Base-by-base conservation (phyloP, 2,113 vertebrate species). In the Alethe diademata region DNA sequence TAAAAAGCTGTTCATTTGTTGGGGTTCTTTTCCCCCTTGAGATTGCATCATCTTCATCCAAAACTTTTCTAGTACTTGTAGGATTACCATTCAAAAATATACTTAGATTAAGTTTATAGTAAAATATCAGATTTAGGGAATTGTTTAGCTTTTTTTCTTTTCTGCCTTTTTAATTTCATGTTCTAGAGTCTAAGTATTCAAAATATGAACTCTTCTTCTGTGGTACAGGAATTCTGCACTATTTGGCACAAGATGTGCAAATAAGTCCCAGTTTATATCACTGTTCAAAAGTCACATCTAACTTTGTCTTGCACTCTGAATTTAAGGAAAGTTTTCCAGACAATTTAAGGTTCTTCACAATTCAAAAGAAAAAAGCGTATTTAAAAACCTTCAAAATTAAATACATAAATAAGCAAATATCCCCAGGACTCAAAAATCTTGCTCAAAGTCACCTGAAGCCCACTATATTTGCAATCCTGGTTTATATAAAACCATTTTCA, bases 21-120 rank as follows among this genome's bases (percentile, higher is more conserved):
- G 35, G 19, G 5, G 1, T 3, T 51, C 54, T 70, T 47, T 3
- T 0, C 3, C 20, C 14, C 16, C 9, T 69, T 28, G 12, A 78
- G 12, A 57, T 31, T n/a, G 33, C 50, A 53, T 29, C 12, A 50
- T 45, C 45, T 57, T 78, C 45, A 79, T 35, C 7, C 14, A 35
- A n/a, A 79, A 61, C 6, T 69, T 31, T 29, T 50, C 20, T 22
- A 88, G 9, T 20, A 47, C 23, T 88, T 69, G 1, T 29, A 83
- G 65, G 18, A 47, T 6, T 36, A 69, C 3, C 2, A 7, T 24
- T 58, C 31, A 16, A 82, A 96, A 87, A 82, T 19, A 66, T 5
- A 67, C 23, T 66, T 62, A 53, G 22, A 36, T 53, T 48, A 74
- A 53, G 20, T 38, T 69, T 54, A 53, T 20, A 56, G 3, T 45